Evolutionary conservation across 2,888 invertebrate genomes (phyloP).

Genomic region (Folsomia manolachei): DNA sequence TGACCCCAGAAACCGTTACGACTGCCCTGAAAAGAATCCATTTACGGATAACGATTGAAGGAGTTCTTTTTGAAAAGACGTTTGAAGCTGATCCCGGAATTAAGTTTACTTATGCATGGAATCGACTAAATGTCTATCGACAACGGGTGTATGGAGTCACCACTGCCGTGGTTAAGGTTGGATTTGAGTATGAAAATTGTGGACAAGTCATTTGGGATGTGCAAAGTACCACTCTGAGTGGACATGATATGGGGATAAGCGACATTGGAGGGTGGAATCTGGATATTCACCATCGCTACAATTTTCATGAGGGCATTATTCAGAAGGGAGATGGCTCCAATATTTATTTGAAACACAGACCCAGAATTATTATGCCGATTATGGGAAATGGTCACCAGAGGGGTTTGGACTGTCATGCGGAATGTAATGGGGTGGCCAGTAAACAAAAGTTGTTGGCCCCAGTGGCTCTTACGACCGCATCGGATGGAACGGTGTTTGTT

Average conservation of each 20-base stretch:
- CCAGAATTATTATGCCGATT: slow-evolving; percentile 81
- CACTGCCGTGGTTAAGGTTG: slow-evolving; percentile 90
- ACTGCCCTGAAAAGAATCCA: slow-evolving; percentile 80
- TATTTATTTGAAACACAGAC: slow-evolving; percentile 88
- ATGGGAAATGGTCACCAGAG: slow-evolving; percentile 91
- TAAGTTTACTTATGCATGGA: slow-evolving; percentile 97
- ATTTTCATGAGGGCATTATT: slow-evolving; percentile 94
- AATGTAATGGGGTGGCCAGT: slow-evolving; percentile 74
- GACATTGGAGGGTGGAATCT: slow-evolving; percentile 97
- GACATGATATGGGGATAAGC: slow-evolving; percentile 94
- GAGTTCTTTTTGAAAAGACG: slow-evolving; percentile 83
- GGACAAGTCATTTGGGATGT: slow-evolving; percentile 92
- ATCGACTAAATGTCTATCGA: slow-evolving; percentile 89
- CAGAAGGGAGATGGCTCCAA: slow-evolving; percentile 97
- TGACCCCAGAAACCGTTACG: slow-evolving; percentile 82
- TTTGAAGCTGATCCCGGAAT: slow-evolving; percentile 96
- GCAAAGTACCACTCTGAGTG: slow-evolving; percentile 89
- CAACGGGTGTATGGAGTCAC: slow-evolving; percentile 96
- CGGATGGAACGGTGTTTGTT: slow-evolving; percentile 90
- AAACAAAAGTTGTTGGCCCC: slow-evolving; percentile 84
- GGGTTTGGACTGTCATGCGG: slow-evolving; percentile 73
- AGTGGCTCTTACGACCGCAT: slow-evolving; percentile 83
- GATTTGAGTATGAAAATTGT: slow-evolving; percentile 92
- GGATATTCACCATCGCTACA: slow-evolving; percentile 88
- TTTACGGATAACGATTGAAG: slow-evolving; percentile 88